Evolutionary conservation across 2,113 vertebrate species (phyloP).

Genomic region (Lophotis ruficrista): DNA sequence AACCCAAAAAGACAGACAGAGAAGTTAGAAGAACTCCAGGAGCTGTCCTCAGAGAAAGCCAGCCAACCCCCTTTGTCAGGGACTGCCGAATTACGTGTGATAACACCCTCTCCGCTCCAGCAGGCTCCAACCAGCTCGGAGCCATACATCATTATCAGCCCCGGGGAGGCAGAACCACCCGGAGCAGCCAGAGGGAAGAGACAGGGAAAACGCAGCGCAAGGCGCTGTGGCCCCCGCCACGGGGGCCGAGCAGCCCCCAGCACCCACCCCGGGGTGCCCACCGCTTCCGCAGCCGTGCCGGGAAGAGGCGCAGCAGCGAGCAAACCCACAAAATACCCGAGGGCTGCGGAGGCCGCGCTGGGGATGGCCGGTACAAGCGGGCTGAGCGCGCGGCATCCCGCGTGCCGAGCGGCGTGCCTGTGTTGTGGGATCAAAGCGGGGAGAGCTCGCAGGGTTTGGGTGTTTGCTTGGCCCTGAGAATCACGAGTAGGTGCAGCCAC

Average conservation of each 20-base stretch:
- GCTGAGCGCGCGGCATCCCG: accelerated
- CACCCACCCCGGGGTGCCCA: neutral
- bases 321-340: accelerated
- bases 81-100: neutral
- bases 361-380: accelerated
- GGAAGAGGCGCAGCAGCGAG: neutral
- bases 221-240: accelerated
- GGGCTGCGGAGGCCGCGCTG: neutral
- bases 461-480: neutral
- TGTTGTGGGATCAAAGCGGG: neutral
- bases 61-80: neutral
- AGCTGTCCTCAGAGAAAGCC: neutral
- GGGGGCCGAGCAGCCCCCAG: neutral
- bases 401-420: accelerated
- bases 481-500: neutral
- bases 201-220: accelerated
- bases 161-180: neutral
- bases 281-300: accelerated
- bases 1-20: neutral
- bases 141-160: accelerated
- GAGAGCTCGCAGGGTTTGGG: accelerated
- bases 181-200: accelerated
- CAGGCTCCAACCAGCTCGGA: accelerated
- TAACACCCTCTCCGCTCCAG: neutral
- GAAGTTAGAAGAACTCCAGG: neutral